These are phyloP conservation scores for Discoglossus pictus DNA, from an alignment of 2,797 vertebrate genomes.

Conservation along the genomic window DNA sequence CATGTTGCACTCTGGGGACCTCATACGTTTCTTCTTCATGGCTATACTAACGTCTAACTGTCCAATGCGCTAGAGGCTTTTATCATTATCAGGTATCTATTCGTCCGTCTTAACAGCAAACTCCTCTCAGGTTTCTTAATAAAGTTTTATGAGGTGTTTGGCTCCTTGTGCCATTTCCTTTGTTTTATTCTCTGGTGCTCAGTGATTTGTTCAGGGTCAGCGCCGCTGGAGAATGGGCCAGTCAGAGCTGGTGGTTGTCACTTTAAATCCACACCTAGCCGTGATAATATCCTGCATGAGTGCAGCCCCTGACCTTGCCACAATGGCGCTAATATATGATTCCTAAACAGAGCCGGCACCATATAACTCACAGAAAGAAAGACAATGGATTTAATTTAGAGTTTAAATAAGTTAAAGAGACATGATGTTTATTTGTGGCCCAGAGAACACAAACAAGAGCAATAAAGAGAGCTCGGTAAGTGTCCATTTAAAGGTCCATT, in stretches of 20 bases:
- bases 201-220: slow-evolving; percentile 43
- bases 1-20: too few species aligned
- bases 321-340: slow-evolving; percentile 44
- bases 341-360: slow-evolving; percentile 36
- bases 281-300: slow-evolving; percentile 42
- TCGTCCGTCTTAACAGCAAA: too few species aligned
- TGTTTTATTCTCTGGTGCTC: slow-evolving; percentile 34
- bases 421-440: slow-evolving; percentile 30
- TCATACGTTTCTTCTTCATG: too few species aligned
- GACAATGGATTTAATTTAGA: slow-evolving; percentile 45
- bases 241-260: slow-evolving; percentile 37
- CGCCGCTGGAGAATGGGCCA: slow-evolving; percentile 15
- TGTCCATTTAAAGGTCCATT: too few species aligned
- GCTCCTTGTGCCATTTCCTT: slow-evolving; percentile 22
- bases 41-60: too few species aligned
- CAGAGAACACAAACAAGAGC: slow-evolving; percentile 4
- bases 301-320: slow-evolving; percentile 37
- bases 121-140: slow-evolving; percentile 14
- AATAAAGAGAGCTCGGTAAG: too few species aligned
- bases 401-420: slow-evolving; percentile 37
- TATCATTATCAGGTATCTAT: too few species aligned
- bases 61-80: too few species aligned
- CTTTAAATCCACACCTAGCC: slow-evolving; percentile 41
- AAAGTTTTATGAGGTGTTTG: slow-evolving; percentile 28
- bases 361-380: slow-evolving; percentile 35